Base-by-base conservation (phyloP, 2,888 invertebrate genomes). In the Achlya flavicornis region DNA sequence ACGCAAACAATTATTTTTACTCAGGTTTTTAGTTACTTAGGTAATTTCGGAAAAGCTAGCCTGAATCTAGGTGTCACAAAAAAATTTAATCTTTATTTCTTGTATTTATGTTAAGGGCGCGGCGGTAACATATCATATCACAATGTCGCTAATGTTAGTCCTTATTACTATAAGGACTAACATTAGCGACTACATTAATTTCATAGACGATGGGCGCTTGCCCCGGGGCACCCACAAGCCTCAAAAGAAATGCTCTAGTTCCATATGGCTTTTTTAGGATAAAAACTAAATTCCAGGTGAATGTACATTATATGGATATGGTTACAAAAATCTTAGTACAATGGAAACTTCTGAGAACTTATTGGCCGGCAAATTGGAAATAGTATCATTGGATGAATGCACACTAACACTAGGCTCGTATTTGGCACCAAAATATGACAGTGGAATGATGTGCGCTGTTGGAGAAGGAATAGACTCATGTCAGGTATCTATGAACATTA, bases 371-470 rank as follows among this genome's bases (percentile, higher is more conserved):
- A 77, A 72, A 10, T 74, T 93, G 63, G 74, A 70, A 63, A 81
- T 93, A 43, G 77, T 92, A 48, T 91, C 94, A 1, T 69, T 90
- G 64, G 90, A 90, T 69, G 75, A 87, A n/a, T 94, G 94, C 71
- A 76, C 74, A 3, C 63, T 69, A 8, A 71, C 70, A 12, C 75
- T 94, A 61, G 92, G 92, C 1, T 75, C 77, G 16, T 80, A 79
- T 61, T 75, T 89, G 57, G 89, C 92, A 16, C 94, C 94, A 0
- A 66, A 66, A 32, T 68, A 78, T 43, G 81, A 86, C 58, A 74
- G 79, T 63, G 94, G 94, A 11, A 91, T 93, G 92, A 67, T 94
- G 66, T 94, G 94, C 72, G 94, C 94, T 19, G 62, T 87, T 61
- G 93, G 93, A 57, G 83, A 89, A 63, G 85, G 80, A 1, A 82